phyloP scores from a whole-genome alignment of 2,797 vertebrate genomes.

The Acanthiza pusilla region DNA sequence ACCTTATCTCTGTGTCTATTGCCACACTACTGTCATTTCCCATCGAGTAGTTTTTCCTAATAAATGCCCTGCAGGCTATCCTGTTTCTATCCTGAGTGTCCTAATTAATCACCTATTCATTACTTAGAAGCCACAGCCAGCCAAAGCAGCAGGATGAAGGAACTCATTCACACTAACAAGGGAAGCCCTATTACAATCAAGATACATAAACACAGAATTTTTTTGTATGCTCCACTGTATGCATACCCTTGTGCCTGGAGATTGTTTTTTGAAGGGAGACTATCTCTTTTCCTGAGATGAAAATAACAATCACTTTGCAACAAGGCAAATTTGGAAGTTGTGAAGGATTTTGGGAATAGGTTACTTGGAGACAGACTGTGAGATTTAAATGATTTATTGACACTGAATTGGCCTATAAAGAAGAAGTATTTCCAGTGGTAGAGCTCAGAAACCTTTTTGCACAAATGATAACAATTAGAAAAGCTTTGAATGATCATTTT shows the following conservation, averaged over 20 bases:
- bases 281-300: not conserved
- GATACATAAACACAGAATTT: not conserved
- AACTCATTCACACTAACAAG: not conserved
- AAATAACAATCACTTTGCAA: not conserved
- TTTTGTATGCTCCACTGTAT: not conserved
- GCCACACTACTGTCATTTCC: not conserved
- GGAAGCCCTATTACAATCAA: not conserved
- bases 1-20: not conserved
- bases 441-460: not conserved
- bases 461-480: not conserved
- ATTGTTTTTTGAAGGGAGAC: not conserved
- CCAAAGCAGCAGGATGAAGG: not conserved
- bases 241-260: not conserved
- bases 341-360: not conserved
- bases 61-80: not conserved
- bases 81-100: not conserved
- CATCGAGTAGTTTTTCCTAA: not conserved
- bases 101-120: not conserved
- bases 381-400: not conserved
- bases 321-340: not conserved
- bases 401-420: not conserved
- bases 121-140: not conserved
- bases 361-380: not conserved
- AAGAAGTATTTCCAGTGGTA: not conserved
- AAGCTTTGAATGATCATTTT: not conserved